phyloP scores from a whole-genome alignment of 2,888 invertebrate genomes.

The Netelia fuscicornis region DNA sequence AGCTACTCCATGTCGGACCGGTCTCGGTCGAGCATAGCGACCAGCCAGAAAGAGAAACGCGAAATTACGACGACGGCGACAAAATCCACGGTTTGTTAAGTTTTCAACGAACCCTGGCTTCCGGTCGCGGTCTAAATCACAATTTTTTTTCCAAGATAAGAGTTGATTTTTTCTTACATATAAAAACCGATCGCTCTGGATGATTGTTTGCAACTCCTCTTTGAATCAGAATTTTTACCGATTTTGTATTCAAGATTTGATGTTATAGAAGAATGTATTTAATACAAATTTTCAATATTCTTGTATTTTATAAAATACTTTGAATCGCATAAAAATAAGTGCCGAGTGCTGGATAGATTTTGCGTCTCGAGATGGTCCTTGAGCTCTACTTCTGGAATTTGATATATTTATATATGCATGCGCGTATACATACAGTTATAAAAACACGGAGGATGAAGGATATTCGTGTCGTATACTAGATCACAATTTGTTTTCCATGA shows the following conservation, averaged over 20 bases:
- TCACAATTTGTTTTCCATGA: neutral
- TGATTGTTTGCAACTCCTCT: neutral
- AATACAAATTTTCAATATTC: neutral
- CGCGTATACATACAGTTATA: neutral
- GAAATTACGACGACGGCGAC: constrained; percentile 27
- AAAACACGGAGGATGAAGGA: neutral
- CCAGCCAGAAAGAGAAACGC: constrained; percentile 18
- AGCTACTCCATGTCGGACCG: constrained; percentile 20
- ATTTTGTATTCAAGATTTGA: neutral
- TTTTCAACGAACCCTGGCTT: constrained; percentile 7
- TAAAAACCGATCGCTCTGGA: neutral
- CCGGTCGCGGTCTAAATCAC: constrained; percentile 3
- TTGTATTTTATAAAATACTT: neutral
- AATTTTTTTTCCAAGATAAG: neutral
- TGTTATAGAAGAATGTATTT: neutral
- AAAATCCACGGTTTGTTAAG: constrained; percentile 41
- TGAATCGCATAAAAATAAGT: too few relatives aligned
- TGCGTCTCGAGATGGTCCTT: constrained; percentile 7
- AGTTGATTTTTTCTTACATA: too few relatives aligned
- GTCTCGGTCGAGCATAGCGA: constrained; percentile 13
- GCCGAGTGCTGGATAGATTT: neutral
- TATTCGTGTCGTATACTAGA: neutral
- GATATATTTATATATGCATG: neutral
- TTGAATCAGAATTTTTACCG: neutral
- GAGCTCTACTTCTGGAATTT: constrained; percentile 42